Conservation (phyloP, 2,113 vertebrate genomes). For the Ivindomyrus marchei region DNA sequence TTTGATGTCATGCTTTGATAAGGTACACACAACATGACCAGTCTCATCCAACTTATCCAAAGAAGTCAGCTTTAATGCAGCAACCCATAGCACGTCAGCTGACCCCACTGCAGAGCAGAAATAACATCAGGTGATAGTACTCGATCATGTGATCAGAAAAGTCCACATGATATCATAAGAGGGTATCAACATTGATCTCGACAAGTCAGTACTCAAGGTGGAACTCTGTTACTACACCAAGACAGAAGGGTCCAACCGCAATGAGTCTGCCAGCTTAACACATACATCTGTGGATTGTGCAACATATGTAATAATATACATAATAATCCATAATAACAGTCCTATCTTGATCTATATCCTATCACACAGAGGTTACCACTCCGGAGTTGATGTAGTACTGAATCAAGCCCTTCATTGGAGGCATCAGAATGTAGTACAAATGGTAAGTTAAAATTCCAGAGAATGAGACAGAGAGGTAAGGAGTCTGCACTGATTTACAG, state of each 20-base stretch:
- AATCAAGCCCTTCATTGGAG: background rate
- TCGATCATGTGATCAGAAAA: background rate
- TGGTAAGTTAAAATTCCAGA: background rate
- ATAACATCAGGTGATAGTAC: background rate
- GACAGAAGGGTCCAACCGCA: background rate
- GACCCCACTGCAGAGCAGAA: background rate
- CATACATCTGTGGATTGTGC: background rate
- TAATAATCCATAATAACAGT: background rate
- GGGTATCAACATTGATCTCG: background rate
- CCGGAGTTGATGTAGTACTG: background rate
- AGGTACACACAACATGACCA: background rate
- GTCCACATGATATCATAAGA: background rate
- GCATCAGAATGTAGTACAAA: background rate
- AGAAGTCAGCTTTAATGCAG: background rate
- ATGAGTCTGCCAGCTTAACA: background rate
- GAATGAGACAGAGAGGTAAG: background rate
- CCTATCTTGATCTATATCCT: background rate
- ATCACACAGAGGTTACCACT: background rate
- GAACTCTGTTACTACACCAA: background rate
- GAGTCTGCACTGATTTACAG: too few species aligned
- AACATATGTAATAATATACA: background rate
- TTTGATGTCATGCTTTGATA: background rate
- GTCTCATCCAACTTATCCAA: background rate
- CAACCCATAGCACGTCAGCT: background rate
- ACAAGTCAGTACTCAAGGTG: background rate